Base-by-base conservation (phyloP, 2,888 invertebrate genomes). In the Cetonia aurata region DNA sequence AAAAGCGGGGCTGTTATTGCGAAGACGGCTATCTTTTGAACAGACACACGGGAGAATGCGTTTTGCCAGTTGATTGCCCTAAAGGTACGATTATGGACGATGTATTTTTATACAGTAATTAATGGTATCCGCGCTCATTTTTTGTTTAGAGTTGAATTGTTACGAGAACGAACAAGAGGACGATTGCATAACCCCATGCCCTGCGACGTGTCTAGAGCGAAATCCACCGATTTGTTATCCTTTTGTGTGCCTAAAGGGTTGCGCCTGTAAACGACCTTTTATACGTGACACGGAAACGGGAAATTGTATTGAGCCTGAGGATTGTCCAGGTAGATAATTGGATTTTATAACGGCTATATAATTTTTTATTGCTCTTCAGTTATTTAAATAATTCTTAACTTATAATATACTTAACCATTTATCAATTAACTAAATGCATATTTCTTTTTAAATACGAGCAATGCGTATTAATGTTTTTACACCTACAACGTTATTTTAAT, bases 191-290 rank as follows among this genome's bases (percentile, higher is more conserved):
- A 53, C 41, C 10, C 71, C 69, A 33, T 25, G 25, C 33, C 56
- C 62, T 13, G 41, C 62, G n/a, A 71, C 71, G 9, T 86, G 86
- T 66, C 77, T 77, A 0, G 82, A 85, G 8, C 83, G 83, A 0
- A 55, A 65, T 9, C 71, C 67, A 17, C n/a, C 15, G 9, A 4
- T 55, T 13, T 57, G 57, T 48, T n/a, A 42, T 25, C 4, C 33
- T 10, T 6, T 4, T 0, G 53, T 8, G 6, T 71, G 71, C 33
- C 44, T 33, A 10, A 31, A 55, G 10, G 69, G 71, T 55, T 71
- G 71, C 50, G 33, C 12, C 12, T 71, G 71, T n/a, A 69, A 65
- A 13, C 42, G 31, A 15, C 42, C 53, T n/a, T 31, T 69, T 0
- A 41, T 37, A 80, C 82, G 2, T 53, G 42, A 71, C 19, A 44